Conservation (phyloP, 2,888 invertebrate genomes). For the Augochlorella aurata region DNA sequence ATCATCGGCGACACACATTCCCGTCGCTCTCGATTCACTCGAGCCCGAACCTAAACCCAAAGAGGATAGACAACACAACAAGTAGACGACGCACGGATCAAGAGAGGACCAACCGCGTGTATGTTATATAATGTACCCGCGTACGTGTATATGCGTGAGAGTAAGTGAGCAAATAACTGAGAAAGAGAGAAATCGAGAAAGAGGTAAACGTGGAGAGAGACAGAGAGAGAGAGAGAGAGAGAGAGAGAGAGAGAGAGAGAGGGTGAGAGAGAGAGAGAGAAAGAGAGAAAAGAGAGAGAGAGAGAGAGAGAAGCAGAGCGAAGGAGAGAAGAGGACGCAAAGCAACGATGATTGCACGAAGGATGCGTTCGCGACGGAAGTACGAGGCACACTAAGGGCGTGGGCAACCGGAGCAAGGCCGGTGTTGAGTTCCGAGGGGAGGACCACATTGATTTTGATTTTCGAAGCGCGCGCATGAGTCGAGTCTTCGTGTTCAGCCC, state of each 20-base stretch:
- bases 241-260: slow-evolving; percentile 4
- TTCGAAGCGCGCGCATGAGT: slow-evolving; percentile 55
- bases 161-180: slow-evolving; percentile 30
- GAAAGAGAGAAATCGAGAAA: slow-evolving; percentile 23
- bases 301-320: slow-evolving; percentile 32
- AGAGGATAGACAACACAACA: slow-evolving; percentile 46
- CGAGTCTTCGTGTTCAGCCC: slow-evolving; percentile 43
- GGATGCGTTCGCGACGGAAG: slow-evolving; percentile 63
- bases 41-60: slow-evolving; percentile 39
- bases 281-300: slow-evolving; percentile 27
- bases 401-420: slow-evolving; percentile 58
- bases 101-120: slow-evolving; percentile 50
- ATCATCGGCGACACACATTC: slow-evolving; percentile 33
- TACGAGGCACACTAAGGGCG: slow-evolving; percentile 65
- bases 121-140: slow-evolving; percentile 54
- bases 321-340: slow-evolving; percentile 50
- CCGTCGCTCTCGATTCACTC: slow-evolving; percentile 43
- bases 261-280: neutral
- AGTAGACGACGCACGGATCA: slow-evolving; percentile 36
- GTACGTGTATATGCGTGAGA: slow-evolving; percentile 49
- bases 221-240: neutral
- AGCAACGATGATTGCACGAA: slow-evolving; percentile 59
- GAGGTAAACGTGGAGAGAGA: neutral
- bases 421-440: slow-evolving; percentile 48
- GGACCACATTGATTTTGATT: slow-evolving; percentile 58